These are phyloP conservation scores for Parapsyche elsis DNA, from an alignment of 1,140 invertebrate species.

Conservation along the genomic window DNA sequence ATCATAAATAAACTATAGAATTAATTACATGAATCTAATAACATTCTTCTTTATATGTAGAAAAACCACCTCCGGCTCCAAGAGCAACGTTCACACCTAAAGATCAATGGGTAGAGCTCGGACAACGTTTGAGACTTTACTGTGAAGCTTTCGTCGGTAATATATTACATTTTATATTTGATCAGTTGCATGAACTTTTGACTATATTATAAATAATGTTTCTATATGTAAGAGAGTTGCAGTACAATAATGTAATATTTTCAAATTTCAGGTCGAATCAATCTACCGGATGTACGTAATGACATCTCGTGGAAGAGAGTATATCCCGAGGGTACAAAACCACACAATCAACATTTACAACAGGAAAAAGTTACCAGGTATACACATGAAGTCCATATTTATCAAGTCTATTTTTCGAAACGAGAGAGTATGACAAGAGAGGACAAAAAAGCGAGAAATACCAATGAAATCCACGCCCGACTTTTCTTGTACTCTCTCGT, in stretches of 20 bases:
- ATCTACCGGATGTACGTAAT: conserved; percentile 76
- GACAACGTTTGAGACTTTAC: conserved; percentile 72
- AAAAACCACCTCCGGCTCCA: conserved; percentile 68
- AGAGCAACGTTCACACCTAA: conserved; percentile 69
- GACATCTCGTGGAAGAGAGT: conserved; percentile 74
- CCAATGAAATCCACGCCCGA: too few species aligned
- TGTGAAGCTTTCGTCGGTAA: conserved; percentile 82
- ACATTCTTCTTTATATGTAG: conserved; percentile 62
- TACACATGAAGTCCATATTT: conserved; percentile 13
- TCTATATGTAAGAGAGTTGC: too few species aligned
- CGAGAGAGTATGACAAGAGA: too few species aligned
- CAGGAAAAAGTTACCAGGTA: conserved; percentile 68
- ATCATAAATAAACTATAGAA: not conserved
- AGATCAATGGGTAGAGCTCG: conserved; percentile 68
- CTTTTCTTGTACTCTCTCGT: too few species aligned
- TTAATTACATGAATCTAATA: too few species aligned
- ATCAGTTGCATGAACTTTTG: not conserved
- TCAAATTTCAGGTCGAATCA: conserved; percentile 66
- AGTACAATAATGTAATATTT: too few species aligned
- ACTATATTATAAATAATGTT: not conserved
- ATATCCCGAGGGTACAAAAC: conserved; percentile 68
- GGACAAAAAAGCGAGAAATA: too few species aligned
- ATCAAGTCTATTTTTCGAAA: too few species aligned
- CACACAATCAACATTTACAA: conserved; percentile 59
- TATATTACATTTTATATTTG: conserved; percentile 41